A percentile compares a stretch with the other conserved stretches of the same genome.
Conservation (phyloP, 30 jellyfish, hydroid and myxozoan genomes). For the Mastigias papua region DNA sequence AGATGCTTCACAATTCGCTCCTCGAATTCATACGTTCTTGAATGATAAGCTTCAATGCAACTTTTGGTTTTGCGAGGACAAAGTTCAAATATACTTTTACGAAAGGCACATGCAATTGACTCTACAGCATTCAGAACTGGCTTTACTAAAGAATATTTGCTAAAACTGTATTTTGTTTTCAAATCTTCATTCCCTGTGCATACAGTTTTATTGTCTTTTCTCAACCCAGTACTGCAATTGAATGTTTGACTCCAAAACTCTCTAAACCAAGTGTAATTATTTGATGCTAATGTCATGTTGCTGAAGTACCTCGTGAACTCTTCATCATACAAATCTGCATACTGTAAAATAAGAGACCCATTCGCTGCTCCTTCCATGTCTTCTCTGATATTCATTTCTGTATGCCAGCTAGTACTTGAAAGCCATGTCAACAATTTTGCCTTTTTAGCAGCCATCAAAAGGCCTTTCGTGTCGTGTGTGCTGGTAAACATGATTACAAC, state of each 20-base stretch:
- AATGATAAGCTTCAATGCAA: neutral
- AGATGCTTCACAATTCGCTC: constrained; percentile 11
- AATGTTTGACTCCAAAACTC: constrained; percentile 83
- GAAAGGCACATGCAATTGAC: constrained; percentile 67
- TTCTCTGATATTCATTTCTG: constrained; percentile 1
- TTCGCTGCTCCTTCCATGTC: constrained; percentile 65
- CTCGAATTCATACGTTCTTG: constrained; percentile 17
- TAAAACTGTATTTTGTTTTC: neutral
- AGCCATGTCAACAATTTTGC: constrained; percentile 52
- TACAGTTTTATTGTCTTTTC: neutral
- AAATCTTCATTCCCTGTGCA: constrained; percentile 73
- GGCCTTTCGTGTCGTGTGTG: constrained; percentile 65
- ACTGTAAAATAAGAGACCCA: constrained; percentile 72
- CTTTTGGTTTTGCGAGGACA: constrained; percentile 23
- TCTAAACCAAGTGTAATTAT: constrained; percentile 63
- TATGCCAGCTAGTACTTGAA: constrained; percentile 46
- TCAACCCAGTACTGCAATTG: constrained; percentile 42
- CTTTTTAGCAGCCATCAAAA: constrained; percentile 57
- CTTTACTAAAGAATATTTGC: constrained; percentile 43
- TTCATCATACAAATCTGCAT: constrained; percentile 1
- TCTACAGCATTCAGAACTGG: constrained; percentile 76
- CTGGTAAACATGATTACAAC: constrained; percentile 73
- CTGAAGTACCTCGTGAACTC: constrained; percentile 51
- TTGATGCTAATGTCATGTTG: constrained; percentile 39
- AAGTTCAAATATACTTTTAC: constrained; percentile 6